phyloP scores from a whole-genome alignment of 2,797 vertebrate genomes.

The Coilia nasus region DNA sequence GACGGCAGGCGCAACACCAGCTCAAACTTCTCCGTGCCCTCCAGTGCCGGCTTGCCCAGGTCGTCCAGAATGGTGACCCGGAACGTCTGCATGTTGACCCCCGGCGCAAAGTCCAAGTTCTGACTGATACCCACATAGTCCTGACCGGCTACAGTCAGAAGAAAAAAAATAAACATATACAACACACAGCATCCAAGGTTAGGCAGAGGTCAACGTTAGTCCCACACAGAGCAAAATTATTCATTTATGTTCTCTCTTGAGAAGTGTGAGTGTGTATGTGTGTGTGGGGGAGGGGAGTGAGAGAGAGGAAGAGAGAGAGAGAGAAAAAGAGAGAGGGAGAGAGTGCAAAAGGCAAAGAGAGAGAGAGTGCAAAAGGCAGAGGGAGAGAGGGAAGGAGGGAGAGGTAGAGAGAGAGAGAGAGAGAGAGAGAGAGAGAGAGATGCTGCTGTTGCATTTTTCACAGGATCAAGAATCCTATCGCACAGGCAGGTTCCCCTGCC shows the following conservation, averaged over 20 bases:
- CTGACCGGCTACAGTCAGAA: constrained; percentile 90
- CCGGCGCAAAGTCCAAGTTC: constrained; percentile 89
- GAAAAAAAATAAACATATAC: neutral
- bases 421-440: constrained; percentile 14
- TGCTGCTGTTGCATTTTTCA: constrained; percentile 18
- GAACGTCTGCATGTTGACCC: constrained; percentile 87
- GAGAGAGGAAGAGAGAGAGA: too few species aligned
- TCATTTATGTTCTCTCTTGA: too few species aligned
- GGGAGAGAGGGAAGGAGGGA: neutral
- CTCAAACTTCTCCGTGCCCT: constrained; percentile 90
- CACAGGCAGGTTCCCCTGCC: constrained; percentile 16
- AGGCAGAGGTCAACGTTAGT: neutral
- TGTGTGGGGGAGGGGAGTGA: too few species aligned
- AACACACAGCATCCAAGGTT: neutral
- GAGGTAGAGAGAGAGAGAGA: neutral
- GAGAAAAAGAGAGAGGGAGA: neutral
- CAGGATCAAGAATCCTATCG: constrained; percentile 23
- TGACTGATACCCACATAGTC: constrained; percentile 95
- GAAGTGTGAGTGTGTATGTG: neutral
- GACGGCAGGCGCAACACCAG: constrained; percentile 89
- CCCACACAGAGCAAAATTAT: too few species aligned
- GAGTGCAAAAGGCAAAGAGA: neutral
- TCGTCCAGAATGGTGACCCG: constrained; percentile 89
- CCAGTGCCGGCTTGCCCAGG: constrained; percentile 87
- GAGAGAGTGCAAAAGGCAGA: neutral